phyloP scores from a whole-genome alignment of 1,140 invertebrate genomes.

The Ericerus pela region DNA sequence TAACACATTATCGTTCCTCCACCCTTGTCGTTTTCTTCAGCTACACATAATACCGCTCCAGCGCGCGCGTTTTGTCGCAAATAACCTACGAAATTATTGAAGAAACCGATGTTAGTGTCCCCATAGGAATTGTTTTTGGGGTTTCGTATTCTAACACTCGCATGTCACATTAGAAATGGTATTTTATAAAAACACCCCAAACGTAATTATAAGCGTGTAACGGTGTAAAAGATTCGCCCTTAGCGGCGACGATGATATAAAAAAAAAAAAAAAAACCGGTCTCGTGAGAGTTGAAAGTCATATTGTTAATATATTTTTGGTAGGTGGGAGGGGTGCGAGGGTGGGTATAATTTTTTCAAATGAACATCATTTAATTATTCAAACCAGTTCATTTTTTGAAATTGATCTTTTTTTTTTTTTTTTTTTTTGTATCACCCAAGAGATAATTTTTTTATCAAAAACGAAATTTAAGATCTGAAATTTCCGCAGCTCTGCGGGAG shows the following conservation, averaged over 20 bases:
- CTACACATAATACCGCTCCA: too few relatives aligned
- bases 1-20: background rate
- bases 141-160: background rate
- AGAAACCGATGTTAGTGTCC: constrained; percentile 4
- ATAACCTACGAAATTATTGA: constrained; percentile 6
- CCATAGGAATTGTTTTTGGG: constrained; percentile 5
- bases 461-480: too few relatives aligned
- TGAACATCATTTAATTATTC: constrained; percentile 7
- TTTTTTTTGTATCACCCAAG: too few relatives aligned
- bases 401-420: constrained; percentile 7
- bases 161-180: constrained; percentile 8
- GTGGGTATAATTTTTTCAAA: constrained; percentile 11
- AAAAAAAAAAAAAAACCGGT: background rate
- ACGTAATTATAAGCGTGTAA: constrained; percentile 9
- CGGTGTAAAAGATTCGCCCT: constrained; percentile 2
- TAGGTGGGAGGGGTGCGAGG: too few relatives aligned
- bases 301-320: too few relatives aligned
- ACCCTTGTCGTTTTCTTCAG: too few relatives aligned
- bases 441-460: too few relatives aligned
- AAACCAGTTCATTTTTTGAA: constrained; percentile 7
- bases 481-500: too few relatives aligned
- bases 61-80: constrained; percentile 1
- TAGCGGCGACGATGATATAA: too few relatives aligned
- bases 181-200: constrained; percentile 9
- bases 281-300: background rate